Conservation (phyloP, 2,113 vertebrate genomes). For the Mohoua ochrocephala region DNA sequence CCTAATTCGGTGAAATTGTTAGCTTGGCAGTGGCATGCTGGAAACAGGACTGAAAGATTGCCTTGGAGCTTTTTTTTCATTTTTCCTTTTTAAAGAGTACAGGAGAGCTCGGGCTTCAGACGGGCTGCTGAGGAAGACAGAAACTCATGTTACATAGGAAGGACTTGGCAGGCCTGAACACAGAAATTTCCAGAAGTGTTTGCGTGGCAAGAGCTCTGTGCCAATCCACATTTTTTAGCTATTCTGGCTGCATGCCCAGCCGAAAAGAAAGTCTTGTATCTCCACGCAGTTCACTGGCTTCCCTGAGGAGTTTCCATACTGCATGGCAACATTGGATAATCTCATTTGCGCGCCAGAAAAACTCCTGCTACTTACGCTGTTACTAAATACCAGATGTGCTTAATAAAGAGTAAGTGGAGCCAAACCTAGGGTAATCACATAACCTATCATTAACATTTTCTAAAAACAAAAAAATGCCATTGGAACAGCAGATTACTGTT, state of each 20-base stretch:
- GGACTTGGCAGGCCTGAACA: slow-evolving; percentile 82
- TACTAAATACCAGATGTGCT: slow-evolving; percentile 88
- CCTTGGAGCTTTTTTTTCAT: background rate
- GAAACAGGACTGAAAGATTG: slow-evolving; percentile 56
- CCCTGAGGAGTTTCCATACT: slow-evolving; percentile 84
- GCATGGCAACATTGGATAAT: slow-evolving; percentile 82
- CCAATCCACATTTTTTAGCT: slow-evolving; percentile 86
- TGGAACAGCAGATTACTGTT: slow-evolving; percentile 78
- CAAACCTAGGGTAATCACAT: slow-evolving; percentile 78
- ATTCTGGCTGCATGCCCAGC: slow-evolving; percentile 82
- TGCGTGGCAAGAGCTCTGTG: slow-evolving; percentile 83
- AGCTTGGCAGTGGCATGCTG: slow-evolving; percentile 66
- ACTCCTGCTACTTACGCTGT: slow-evolving; percentile 87
- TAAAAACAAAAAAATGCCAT: slow-evolving; percentile 73
- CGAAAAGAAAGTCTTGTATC: slow-evolving; percentile 83
- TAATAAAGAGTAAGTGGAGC: slow-evolving; percentile 76
- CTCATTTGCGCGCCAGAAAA: slow-evolving; percentile 77
- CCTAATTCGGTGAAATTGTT: slow-evolving; percentile 70
- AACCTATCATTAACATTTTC: slow-evolving; percentile 87
- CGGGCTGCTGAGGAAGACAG: slow-evolving; percentile 67
- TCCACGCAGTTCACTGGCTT: slow-evolving; percentile 81
- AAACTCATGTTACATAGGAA: slow-evolving; percentile 84
- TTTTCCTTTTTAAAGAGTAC: slow-evolving; percentile 54
- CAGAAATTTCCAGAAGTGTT: slow-evolving; percentile 98
- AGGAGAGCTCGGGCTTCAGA: slow-evolving; percentile 65